These are phyloP conservation scores for Leistus spinibarbis DNA, from an alignment of 2,888 invertebrate genomes.

Conservation along the genomic window DNA sequence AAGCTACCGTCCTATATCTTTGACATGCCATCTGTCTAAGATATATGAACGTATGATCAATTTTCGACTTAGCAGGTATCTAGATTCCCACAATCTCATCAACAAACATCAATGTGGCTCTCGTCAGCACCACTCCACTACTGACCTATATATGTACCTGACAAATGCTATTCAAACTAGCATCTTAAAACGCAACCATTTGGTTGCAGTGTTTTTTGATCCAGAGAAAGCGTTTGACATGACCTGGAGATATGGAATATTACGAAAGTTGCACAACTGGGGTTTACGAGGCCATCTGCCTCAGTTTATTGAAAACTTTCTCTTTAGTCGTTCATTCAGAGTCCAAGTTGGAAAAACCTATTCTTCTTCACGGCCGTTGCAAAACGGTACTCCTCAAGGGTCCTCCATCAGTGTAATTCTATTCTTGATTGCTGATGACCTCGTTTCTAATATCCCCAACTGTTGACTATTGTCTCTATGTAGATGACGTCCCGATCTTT, in stretches of 20 bases:
- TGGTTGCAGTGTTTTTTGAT: conserved; percentile 10
- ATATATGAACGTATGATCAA: conserved; percentile 13
- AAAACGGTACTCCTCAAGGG: too few species aligned
- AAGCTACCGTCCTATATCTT: too few species aligned
- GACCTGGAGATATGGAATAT: neutral
- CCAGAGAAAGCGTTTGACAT: conserved; percentile 9
- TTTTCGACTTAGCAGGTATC: neutral
- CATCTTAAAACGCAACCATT: neutral
- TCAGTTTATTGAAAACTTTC: neutral
- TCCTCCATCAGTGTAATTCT: too few species aligned
- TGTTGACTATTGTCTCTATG: too few species aligned
- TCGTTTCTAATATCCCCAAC: too few species aligned
- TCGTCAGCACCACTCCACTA: neutral
- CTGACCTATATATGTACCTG: neutral
- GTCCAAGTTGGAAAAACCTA: too few species aligned
- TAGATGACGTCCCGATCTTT: too few species aligned
- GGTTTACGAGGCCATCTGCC: neutral
- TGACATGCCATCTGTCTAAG: too few species aligned
- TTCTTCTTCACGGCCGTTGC: too few species aligned
- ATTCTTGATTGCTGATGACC: too few species aligned
- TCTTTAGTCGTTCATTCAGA: too few species aligned
- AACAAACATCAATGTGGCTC: too few species aligned
- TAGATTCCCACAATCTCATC: neutral
- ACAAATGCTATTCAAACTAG: neutral
- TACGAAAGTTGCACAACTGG: neutral